These are phyloP conservation scores for Brachymystax lenok DNA, from an alignment of 2,797 vertebrate genomes.

Conservation along the genomic window DNA sequence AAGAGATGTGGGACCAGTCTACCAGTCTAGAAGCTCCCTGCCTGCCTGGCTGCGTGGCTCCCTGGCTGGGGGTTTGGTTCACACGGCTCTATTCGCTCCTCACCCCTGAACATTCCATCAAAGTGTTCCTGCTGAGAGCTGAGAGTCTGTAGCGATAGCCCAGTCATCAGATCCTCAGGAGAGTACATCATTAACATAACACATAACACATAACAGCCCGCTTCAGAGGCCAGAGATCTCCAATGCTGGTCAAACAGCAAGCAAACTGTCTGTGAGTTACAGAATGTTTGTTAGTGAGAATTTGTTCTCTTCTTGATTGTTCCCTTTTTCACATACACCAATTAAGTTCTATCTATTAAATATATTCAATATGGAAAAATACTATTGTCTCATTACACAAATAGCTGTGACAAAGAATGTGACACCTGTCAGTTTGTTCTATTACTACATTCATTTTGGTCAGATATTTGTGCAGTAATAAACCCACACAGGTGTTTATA, in stretches of 20 bases:
- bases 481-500: neutral
- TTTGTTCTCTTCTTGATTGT: neutral
- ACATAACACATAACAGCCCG: neutral
- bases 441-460: no score
- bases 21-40: slow-evolving; percentile 19
- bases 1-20: no score
- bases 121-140: neutral
- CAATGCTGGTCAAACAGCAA: neutral
- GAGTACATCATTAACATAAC: slow-evolving; percentile 1
- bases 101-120: neutral
- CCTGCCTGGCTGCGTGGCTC: neutral
- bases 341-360: neutral
- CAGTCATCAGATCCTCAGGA: neutral
- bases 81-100: neutral
- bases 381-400: neutral
- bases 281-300: neutral
- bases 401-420: neutral
- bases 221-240: neutral
- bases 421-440: neutral
- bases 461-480: neutral
- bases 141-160: slow-evolving; percentile 17
- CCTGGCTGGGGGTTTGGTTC: neutral
- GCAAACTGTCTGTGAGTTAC: slow-evolving; percentile 3
- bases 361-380: neutral
- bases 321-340: no score